These are phyloP conservation scores for Meles meles DNA, from an alignment of 2,113 vertebrate species.

Conservation along the genomic window DNA sequence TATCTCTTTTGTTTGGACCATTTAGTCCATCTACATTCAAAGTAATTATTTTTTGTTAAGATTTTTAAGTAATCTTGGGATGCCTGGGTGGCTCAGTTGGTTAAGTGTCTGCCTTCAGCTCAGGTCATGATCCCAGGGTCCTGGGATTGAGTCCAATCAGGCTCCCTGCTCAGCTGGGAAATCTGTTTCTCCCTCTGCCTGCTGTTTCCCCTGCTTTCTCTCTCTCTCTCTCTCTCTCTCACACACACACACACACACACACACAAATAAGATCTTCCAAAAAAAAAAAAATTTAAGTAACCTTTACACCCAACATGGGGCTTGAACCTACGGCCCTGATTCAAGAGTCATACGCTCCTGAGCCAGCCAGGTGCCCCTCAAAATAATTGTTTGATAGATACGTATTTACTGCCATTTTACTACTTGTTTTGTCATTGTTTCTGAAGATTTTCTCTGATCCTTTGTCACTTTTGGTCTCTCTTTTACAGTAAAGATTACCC, in stretches of 20 bases:
- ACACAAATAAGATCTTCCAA: no score
- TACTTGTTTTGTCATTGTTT: not conserved
- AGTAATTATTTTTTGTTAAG: not conserved
- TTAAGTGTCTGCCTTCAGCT: no score
- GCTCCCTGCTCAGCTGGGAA: no score
- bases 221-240: no score
- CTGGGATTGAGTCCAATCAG: no score
- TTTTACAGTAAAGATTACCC: not conserved
- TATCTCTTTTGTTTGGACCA: not conserved
- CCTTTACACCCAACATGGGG: not conserved
- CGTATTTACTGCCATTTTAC: not conserved
- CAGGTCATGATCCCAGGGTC: no score
- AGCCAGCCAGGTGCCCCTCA: not conserved
- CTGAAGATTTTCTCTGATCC: not conserved
- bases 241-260: rapidly evolving
- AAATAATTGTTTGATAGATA: not conserved
- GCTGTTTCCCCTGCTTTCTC: no score
- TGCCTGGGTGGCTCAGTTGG: no score
- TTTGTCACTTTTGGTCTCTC: not conserved
- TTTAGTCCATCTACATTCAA: not conserved
- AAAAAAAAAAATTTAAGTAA: not conserved
- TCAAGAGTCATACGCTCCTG: not conserved
- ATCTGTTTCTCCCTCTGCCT: no score
- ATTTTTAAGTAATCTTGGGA: not conserved
- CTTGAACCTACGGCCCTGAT: not conserved